phyloP scores from a whole-genome alignment of 2,113 vertebrate genomes.

The Labeo rohita region DNA sequence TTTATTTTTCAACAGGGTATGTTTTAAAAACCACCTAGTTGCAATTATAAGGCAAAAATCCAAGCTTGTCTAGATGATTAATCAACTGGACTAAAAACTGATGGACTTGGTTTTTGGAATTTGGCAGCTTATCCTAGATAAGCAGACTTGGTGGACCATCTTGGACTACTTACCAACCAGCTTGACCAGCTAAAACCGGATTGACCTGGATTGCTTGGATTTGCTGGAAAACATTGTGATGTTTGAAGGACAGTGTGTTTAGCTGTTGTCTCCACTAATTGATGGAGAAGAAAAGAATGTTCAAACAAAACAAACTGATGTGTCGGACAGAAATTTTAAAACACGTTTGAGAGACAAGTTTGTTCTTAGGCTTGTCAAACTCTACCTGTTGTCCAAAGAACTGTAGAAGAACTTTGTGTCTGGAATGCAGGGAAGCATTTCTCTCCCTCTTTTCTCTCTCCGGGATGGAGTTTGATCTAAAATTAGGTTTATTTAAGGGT shows the following conservation, averaged over 20 bases:
- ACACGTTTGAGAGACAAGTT: not conserved
- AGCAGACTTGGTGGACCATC: not conserved
- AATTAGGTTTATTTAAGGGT: constrained; percentile 52
- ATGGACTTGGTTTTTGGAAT: not conserved
- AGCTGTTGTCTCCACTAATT: not conserved
- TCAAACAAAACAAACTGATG: not conserved
- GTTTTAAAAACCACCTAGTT: no score
- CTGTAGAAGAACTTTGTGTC: constrained; percentile 16
- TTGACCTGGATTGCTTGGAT: not conserved
- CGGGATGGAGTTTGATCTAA: constrained; percentile 46
- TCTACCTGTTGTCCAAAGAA: constrained; percentile 28
- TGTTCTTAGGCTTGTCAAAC: not conserved
- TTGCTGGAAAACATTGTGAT: constrained; percentile 6
- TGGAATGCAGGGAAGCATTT: constrained; percentile 31
- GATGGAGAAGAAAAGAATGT: constrained; percentile 16
- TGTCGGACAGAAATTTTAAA: not conserved
- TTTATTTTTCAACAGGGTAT: no score
- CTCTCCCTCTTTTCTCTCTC: constrained; percentile 21
- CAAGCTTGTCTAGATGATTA: not conserved
- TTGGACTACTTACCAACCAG: not conserved
- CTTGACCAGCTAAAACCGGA: not conserved
- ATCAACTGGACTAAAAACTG: not conserved
- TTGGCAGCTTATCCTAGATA: not conserved
- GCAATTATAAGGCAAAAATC: not conserved
- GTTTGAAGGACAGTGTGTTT: constrained; percentile 23